Evolutionary conservation across 2,888 invertebrate genomes (phyloP).

Genomic region (Papilio elwesi): DNA sequence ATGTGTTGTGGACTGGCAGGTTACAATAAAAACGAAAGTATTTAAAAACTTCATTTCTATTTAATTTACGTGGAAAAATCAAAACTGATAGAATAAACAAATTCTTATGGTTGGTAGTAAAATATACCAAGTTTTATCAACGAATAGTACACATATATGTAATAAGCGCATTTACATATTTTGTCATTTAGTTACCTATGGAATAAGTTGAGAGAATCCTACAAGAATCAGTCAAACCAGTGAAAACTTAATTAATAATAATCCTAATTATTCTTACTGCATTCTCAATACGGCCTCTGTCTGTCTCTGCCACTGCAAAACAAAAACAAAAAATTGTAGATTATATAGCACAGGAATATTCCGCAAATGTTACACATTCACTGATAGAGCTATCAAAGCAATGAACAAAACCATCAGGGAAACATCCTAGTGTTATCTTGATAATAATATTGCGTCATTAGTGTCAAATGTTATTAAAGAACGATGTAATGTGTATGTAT

Average conservation of each 20-base stretch:
- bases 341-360: too few species aligned
- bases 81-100: background rate
- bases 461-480: too few species aligned
- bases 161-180: too few species aligned
- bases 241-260: conserved; percentile 41
- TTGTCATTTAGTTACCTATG: conserved; percentile 15
- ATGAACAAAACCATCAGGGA: too few species aligned
- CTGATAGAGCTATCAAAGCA: too few species aligned
- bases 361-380: too few species aligned
- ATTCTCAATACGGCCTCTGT: conserved; percentile 51
- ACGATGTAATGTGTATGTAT: background rate
- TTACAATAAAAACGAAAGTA: background rate
- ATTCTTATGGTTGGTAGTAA: background rate
- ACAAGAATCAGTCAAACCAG: conserved; percentile 39
- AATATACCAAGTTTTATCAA: background rate
- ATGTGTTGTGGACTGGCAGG: background rate
- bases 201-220: conserved; percentile 32
- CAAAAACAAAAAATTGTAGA: conserved; percentile 43
- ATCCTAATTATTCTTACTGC: conserved; percentile 32
- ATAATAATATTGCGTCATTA: too few species aligned
- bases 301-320: conserved; percentile 53
- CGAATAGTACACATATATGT: conserved; percentile 1
- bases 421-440: too few species aligned
- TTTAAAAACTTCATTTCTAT: background rate
- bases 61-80: background rate